phyloP scores from a whole-genome alignment of 53 echinoderm and acorn worm genomes.

The Echinarachnius parma region DNA sequence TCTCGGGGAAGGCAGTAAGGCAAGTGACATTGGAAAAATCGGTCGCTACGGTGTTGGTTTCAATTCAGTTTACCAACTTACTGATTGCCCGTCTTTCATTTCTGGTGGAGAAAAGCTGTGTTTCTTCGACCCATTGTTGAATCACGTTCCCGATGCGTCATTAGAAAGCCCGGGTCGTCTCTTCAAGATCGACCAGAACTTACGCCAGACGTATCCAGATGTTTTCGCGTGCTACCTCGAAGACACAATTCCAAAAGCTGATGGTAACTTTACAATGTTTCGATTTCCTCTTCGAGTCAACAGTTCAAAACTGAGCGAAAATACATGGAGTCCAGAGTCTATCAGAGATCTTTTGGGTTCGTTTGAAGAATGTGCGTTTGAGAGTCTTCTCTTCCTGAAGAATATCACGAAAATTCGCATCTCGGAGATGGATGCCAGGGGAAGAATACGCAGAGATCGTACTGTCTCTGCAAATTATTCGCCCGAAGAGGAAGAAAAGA shows the following conservation, averaged over 20 bases:
- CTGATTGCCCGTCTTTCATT: slow-evolving; percentile 91
- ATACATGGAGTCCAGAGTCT: neutral
- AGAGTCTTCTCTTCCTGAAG: slow-evolving; percentile 73
- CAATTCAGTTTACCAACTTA: slow-evolving; percentile 85
- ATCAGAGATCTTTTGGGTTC: slow-evolving; percentile 1
- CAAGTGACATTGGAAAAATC: slow-evolving; percentile 51
- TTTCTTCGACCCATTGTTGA: slow-evolving; percentile 73
- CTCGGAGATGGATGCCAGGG: slow-evolving; percentile 42
- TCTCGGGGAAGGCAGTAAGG: slow-evolving; percentile 80
- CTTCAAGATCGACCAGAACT: slow-evolving; percentile 13
- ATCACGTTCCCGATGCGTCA: slow-evolving; percentile 54
- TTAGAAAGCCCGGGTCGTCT: slow-evolving; percentile 52
- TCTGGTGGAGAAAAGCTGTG: slow-evolving; percentile 58
- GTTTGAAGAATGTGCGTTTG: slow-evolving; percentile 53
- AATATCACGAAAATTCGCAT: slow-evolving; percentile 66
- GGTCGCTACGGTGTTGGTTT: slow-evolving; percentile 95
- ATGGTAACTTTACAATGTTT: slow-evolving; percentile 66
- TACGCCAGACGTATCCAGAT: slow-evolving; percentile 51
- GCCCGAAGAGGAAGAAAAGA: neutral
- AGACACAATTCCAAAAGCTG: slow-evolving; percentile 31
- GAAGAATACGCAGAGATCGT: slow-evolving; percentile 22
- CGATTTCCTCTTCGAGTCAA: slow-evolving; percentile 69
- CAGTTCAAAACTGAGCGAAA: slow-evolving; percentile 44
- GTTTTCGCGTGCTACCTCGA: slow-evolving; percentile 56
- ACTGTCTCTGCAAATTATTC: slow-evolving; percentile 50